Evolutionary conservation across 2,113 vertebrate genomes (phyloP), one percentile per base, ranked within the genome.

Genomic region (Poecile atricapillus): DNA sequence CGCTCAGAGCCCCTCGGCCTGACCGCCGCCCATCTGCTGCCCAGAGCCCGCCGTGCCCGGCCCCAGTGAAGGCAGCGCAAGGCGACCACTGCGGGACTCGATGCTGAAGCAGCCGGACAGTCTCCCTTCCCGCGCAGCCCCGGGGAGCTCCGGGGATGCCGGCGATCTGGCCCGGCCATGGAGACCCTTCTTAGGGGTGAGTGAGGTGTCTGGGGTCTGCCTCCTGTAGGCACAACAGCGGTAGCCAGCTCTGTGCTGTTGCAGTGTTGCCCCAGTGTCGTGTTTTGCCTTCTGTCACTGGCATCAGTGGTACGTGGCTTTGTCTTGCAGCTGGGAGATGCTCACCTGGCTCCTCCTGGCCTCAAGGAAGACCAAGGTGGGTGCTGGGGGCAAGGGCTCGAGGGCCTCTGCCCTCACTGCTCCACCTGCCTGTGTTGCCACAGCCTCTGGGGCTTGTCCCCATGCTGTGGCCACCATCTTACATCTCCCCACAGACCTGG

Each of bases 71-170:
- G 94, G 83, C 50, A 65, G 78, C 35, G 18, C 7, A 1, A 76
- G 89, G 53, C 96, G 58, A 50, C 60, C 95, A 0, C 95, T 98
- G 46, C 96, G 98, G 30, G 98, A 98, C 79, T 98, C 93, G 4
- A 98, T 98, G 98, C 96, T 98, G 73, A 98, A 98, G 52, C 94
- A 97, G 2, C 98, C 98, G 3, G 98, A 98, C 30, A 85, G 22
- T 12, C 62, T 44, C 11, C 3, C 41, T 8, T 9, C 53, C 37
- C 2, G 27, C 15, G 5, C 10, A 0, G 14, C 53, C 44, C 70
- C 53, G 2, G 37, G 13, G 15, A 33, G 13, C 50, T 19, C 49
- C 1, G 21, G 11, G 1, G 1, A 0, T 0, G 0, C 18, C 30
- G 2, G 14, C 1, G 83, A 69, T 35, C 92, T 88, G 9, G 79